Conservation (phyloP, 2,797 vertebrate genomes). For the Phoebastria nigripes region DNA sequence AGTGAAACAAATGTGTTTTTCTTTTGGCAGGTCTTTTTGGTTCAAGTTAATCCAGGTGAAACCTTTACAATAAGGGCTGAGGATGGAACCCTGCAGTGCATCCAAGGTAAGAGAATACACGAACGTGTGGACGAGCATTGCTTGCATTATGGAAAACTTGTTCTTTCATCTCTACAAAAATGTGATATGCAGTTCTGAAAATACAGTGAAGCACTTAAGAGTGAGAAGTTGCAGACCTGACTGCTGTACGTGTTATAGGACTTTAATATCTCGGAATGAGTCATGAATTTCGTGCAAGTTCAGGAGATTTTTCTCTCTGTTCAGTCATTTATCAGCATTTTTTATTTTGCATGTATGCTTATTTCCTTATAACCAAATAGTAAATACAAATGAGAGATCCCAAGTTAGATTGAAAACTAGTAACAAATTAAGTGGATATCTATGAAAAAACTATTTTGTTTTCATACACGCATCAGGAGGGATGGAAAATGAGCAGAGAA, state of each 20-base stretch:
- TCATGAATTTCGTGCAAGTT: neutral
- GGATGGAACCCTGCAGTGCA: conserved; percentile 97
- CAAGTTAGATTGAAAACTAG: neutral
- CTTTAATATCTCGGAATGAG: neutral
- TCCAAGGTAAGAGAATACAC: conserved; percentile 84
- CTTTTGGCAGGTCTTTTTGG: conserved; percentile 90
- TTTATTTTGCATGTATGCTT: neutral
- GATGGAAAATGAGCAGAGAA: conserved; percentile 20
- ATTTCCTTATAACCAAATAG: neutral
- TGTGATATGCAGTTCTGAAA: neutral
- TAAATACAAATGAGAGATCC: neutral
- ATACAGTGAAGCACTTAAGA: neutral
- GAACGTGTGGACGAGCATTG: rapidly evolving
- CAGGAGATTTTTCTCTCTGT: neutral
- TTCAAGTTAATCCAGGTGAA: conserved; percentile 98
- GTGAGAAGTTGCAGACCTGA: neutral
- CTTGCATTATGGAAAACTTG: neutral
- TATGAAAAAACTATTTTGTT: neutral
- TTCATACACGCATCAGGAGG: neutral
- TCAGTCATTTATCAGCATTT: neutral
- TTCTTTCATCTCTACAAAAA: neutral
- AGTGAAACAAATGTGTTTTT: conserved; percentile 19
- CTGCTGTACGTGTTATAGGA: neutral
- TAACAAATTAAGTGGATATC: neutral
- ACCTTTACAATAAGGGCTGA: conserved; percentile 98